phyloP scores from a whole-genome alignment of 2,888 invertebrate species.

The Stramonita haemastoma region DNA sequence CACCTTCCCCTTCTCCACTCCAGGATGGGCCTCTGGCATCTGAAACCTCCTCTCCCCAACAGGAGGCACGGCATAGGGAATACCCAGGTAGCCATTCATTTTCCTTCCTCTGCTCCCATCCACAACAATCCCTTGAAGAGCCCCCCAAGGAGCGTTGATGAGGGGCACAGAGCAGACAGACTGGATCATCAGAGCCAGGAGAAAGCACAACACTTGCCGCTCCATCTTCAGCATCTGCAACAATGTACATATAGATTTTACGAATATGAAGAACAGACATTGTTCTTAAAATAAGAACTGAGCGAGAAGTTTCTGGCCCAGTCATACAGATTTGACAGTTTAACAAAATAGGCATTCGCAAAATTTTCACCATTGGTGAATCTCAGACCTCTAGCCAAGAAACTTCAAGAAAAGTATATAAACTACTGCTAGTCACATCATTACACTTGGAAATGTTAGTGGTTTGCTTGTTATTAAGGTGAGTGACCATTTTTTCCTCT shows the following conservation, averaged over 20 bases:
- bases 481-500: too few species aligned
- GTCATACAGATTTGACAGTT: too few species aligned
- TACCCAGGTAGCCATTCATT: conserved; percentile 39
- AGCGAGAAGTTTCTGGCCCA: too few species aligned
- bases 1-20: conserved; percentile 26
- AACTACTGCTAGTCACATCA: too few species aligned
- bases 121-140: conserved; percentile 15
- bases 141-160: conserved; percentile 37
- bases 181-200: neutral
- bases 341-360: too few species aligned
- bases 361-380: too few species aligned
- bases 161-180: conserved; percentile 13
- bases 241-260: neutral
- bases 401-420: too few species aligned
- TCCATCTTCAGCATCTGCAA: neutral
- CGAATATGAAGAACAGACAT: too few species aligned
- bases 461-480: too few species aligned
- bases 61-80: conserved; percentile 49
- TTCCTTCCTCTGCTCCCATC: conserved; percentile 19
- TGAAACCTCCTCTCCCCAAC: conserved; percentile 43
- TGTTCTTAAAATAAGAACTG: too few species aligned
- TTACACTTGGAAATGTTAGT: too few species aligned
- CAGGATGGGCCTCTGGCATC: conserved; percentile 44
- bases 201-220: neutral
- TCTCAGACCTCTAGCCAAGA: too few species aligned